Base-by-base conservation (phyloP, 92 coral and sea anemone genomes). In the Phenganax subtilis region DNA sequence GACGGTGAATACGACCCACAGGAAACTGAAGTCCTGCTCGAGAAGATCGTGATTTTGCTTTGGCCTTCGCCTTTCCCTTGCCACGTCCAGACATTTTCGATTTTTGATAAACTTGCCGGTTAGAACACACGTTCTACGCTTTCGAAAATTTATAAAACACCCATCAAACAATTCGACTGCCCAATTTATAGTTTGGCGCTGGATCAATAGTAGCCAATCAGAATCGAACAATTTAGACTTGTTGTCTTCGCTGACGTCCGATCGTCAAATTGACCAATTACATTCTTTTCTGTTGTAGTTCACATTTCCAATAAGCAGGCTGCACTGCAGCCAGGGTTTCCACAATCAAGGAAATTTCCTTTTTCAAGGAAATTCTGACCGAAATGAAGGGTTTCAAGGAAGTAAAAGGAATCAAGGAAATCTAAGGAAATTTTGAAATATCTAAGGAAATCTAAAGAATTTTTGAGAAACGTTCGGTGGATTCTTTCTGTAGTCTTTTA, bases 121-220 rank as follows among this genome's bases (percentile, higher is more conserved):
- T 37, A 47, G 12, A 47, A 61, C 17, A 8, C 15, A 9, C 4
- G 56, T 69, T 55, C 8, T 0, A 1, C 14, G 4, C 57, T 9
- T 11, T 25, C 44, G 15, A 17, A 3, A 0, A 37, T 17, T 51
- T 71, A n/a, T 54, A 80, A 79, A 5, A 44, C 12, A 29, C 69
- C 14, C 55, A 7, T 12, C 25, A 11, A 0, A 0, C 3, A 30
- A n/a, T 0, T 37, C 0, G 6, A 55, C 57, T 17, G 66, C 25
- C 59, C 17, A 0, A 56, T 83, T 90, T 88, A 88, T 86, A 28
- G 57, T 55, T 51, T 62, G 75, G 72, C 76, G 57, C 64, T 62
- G 91, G 93, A 90, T 90, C 89, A 90, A 83, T 80, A 85, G 80
- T 57, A 90, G 81, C 93, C 93, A 90, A 90, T 90, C 89, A 86